These are phyloP conservation scores for Phalacrocorax pelagicus DNA, from an alignment of 2,113 vertebrate species.

Conservation along the genomic window DNA sequence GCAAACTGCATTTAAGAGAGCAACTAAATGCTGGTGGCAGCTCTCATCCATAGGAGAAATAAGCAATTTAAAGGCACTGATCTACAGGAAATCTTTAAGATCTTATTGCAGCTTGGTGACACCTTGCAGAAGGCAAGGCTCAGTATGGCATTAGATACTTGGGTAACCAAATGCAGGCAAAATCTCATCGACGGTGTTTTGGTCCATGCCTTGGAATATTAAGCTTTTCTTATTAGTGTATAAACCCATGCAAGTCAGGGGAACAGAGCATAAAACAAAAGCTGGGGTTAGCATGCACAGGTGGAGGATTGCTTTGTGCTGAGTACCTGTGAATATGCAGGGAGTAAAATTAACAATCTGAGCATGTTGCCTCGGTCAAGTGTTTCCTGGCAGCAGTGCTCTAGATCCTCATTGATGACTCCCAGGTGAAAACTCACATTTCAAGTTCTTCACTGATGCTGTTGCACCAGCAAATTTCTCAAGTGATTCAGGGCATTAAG, in stretches of 20 bases:
- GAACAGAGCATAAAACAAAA: neutral
- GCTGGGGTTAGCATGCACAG: neutral
- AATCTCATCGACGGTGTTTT: neutral
- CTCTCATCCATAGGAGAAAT: neutral
- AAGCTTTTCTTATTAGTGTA: neutral
- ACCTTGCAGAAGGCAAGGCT: neutral
- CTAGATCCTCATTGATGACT: neutral
- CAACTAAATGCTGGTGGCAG: neutral
- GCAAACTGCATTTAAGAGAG: neutral
- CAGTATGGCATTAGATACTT: neutral
- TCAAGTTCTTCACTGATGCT: neutral
- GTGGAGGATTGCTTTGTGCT: neutral
- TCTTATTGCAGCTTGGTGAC: neutral
- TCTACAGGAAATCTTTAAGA: neutral
- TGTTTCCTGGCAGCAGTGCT: rapidly evolving
- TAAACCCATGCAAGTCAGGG: neutral
- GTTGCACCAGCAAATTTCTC: neutral
- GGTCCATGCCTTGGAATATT: neutral
- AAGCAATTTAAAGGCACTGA: rapidly evolving
- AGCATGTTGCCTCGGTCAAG: neutral
- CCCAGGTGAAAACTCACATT: neutral
- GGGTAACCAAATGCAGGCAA: neutral
- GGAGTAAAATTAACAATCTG: neutral
- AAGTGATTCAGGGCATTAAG: neutral
- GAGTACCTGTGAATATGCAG: rapidly evolving